Conservation (phyloP, 2,888 invertebrate genomes). For the Apodemia zela region DNA sequence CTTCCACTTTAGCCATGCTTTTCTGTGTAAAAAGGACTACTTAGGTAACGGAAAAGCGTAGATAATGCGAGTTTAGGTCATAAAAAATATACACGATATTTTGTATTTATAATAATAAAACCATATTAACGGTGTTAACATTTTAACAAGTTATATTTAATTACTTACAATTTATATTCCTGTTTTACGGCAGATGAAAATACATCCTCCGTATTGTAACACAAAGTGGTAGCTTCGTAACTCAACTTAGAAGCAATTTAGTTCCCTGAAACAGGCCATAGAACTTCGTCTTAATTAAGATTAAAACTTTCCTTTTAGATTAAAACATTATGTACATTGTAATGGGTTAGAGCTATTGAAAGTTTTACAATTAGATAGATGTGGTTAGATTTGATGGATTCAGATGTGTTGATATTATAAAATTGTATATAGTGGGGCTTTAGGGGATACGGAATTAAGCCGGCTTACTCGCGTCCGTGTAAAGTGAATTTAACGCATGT, state of each 20-base stretch:
- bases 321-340: conserved; percentile 13
- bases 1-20: too few relatives aligned
- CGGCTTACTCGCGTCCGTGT: background rate
- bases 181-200: background rate
- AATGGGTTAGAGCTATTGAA: conserved; percentile 8
- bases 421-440: background rate
- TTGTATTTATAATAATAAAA: too few relatives aligned
- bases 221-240: conserved; percentile 7
- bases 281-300: conserved; percentile 10
- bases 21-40: too few relatives aligned
- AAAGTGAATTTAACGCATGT: background rate
- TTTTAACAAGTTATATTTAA: background rate
- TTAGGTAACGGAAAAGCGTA: too few relatives aligned
- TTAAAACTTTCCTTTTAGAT: conserved; percentile 16
- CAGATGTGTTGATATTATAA: background rate
- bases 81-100: too few relatives aligned
- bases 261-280: conserved; percentile 2
- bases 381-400: background rate
- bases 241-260: background rate
- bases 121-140: too few relatives aligned
- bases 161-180: background rate
- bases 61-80: too few relatives aligned
- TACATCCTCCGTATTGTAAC: background rate
- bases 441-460: background rate
- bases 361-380: conserved; percentile 7